Evolutionary conservation across 2,888 invertebrate genomes (phyloP).

Genomic region (Acronicta leporina): DNA sequence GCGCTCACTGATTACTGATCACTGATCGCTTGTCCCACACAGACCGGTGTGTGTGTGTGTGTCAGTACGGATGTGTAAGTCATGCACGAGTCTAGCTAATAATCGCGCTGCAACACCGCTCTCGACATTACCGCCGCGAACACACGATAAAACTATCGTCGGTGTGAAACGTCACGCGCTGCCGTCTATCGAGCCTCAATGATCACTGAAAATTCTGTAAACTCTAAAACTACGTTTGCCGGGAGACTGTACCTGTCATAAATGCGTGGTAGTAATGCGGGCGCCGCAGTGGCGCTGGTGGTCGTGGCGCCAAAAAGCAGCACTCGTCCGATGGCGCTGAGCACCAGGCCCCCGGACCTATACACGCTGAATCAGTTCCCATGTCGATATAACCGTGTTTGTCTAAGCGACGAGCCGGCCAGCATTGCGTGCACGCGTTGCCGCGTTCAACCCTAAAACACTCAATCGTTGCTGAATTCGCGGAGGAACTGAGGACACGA

Average conservation of each 20-base stretch:
- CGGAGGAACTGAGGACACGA: constrained; percentile 69
- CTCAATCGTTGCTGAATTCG: constrained; percentile 69
- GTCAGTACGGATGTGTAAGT: not conserved
- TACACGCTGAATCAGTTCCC: constrained; percentile 69
- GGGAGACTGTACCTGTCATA: constrained; percentile 41
- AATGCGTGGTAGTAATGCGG: constrained; percentile 20
- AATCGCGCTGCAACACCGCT: constrained; percentile 19
- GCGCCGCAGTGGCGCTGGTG: constrained; percentile 46
- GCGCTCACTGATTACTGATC: constrained; percentile 24
- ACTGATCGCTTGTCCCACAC: constrained; percentile 5
- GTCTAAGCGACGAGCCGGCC: constrained; percentile 76
- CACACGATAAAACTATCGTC: not conserved
- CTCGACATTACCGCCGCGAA: not conserved
- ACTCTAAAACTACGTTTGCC: not conserved
- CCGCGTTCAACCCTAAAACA: constrained; percentile 67
- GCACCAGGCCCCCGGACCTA: constrained; percentile 61
- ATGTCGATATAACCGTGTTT: constrained; percentile 89
- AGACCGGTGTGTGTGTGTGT: constrained; percentile 3
- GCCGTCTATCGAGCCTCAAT: not conserved
- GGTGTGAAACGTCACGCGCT: not conserved
- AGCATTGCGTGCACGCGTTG: constrained; percentile 72
- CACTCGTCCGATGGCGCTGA: constrained; percentile 42
- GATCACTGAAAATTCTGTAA: constrained; percentile 3
- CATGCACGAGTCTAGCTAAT: constrained; percentile 21
- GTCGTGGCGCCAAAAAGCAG: constrained; percentile 58